These are phyloP conservation scores for Heteromurus nitidus DNA, from an alignment of 2,888 invertebrate genomes.

Conservation along the genomic window DNA sequence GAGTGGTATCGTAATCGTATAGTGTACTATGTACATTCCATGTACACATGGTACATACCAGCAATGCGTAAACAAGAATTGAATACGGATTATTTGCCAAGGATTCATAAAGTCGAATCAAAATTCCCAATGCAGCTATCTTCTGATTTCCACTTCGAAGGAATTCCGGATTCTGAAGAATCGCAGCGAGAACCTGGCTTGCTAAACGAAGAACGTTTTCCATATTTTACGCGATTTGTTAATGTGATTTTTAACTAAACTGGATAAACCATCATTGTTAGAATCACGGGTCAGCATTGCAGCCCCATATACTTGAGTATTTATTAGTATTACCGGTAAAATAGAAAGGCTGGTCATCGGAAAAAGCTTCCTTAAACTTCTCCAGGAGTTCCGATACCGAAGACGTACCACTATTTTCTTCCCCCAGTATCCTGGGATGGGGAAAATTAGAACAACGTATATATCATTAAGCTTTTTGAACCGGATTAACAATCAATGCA, in stretches of 20 bases:
- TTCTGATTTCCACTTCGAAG: constrained; percentile 82
- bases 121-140: constrained; percentile 82
- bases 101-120: constrained; percentile 84
- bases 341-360: constrained; percentile 47
- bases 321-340: constrained; percentile 30
- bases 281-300: neutral
- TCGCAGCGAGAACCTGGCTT: constrained; percentile 80
- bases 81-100: constrained; percentile 84
- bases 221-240: no score
- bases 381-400: constrained; percentile 34
- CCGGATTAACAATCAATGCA: no score
- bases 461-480: no score
- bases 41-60: constrained; percentile 80
- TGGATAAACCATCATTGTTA: no score
- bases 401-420: neutral
- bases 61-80: constrained; percentile 82
- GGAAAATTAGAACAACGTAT: no score
- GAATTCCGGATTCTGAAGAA: constrained; percentile 84
- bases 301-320: neutral
- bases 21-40: no score
- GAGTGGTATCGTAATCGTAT: no score
- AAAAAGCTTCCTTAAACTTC: constrained; percentile 45
- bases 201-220: constrained; percentile 76
- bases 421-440: neutral
- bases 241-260: no score